A percentile compares a stretch with the other conserved stretches of the same genome.
phyloP scores from a whole-genome alignment of 2,888 invertebrate species.

The Aspidapion aeneum region DNA sequence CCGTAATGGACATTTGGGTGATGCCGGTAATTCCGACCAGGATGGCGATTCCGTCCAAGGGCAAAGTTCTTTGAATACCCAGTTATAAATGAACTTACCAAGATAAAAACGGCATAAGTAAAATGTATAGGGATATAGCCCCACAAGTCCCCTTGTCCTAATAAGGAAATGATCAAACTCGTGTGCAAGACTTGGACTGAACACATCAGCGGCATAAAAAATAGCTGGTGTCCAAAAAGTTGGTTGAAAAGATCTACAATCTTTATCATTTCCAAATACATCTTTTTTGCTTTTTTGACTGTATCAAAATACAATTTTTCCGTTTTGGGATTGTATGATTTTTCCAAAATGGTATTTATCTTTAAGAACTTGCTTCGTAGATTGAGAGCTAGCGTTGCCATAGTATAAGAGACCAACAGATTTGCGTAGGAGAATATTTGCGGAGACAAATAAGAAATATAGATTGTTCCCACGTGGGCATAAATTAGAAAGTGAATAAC shows the following conservation, averaged over 20 bases:
- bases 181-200: conserved; percentile 16
- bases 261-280: conserved; percentile 18
- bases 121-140: not conserved
- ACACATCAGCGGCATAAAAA: conserved; percentile 21
- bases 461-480: conserved; percentile 5
- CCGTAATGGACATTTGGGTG: too few relatives aligned
- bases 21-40: too few relatives aligned
- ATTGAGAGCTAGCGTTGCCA: not conserved
- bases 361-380: not conserved
- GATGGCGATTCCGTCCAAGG: too few relatives aligned
- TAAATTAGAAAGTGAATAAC: not conserved
- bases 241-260: conserved; percentile 18
- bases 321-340: not conserved
- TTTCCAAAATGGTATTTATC: not conserved
- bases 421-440: not conserved
- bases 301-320: conserved; percentile 14
- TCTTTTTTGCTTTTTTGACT: conserved; percentile 10
- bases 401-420: not conserved
- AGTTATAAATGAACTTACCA: not conserved
- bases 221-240: conserved; percentile 18
- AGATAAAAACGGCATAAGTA: not conserved
- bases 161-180: not conserved
- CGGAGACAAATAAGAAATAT: not conserved
- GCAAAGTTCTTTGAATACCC: too few relatives aligned
- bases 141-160: not conserved